Evolutionary conservation across 2,113 vertebrate species (phyloP).

Genomic region (Pelusios castaneus): DNA sequence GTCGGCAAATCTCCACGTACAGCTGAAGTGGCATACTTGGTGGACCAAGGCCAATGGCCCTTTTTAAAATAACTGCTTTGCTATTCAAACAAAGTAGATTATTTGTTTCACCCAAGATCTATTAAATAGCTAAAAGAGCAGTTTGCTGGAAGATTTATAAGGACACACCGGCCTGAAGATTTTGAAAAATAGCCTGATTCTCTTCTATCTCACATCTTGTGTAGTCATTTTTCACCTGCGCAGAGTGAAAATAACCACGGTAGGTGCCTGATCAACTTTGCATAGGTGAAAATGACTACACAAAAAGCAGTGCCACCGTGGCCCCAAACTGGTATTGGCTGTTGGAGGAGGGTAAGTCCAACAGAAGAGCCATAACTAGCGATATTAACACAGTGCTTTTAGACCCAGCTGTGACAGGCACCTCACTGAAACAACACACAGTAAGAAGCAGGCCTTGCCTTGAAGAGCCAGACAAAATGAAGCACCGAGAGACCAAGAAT

Average conservation of each 20-base stretch:
- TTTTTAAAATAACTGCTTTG: not conserved
- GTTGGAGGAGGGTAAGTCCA: not conserved
- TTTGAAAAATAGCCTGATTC: not conserved
- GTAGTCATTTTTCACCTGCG: not conserved
- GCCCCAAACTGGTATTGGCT: not conserved
- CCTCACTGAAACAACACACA: rapidly evolving
- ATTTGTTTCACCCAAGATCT: not conserved
- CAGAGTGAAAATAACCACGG: not conserved
- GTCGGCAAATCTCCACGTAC: not conserved
- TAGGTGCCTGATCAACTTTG: not conserved
- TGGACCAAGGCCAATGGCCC: not conserved
- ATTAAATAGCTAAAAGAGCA: not conserved
- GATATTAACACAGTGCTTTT: not conserved
- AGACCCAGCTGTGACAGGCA: not conserved
- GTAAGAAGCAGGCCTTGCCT: not conserved
- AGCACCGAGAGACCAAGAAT: not conserved
- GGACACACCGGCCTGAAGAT: not conserved
- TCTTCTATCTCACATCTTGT: not conserved
- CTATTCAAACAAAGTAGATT: not conserved
- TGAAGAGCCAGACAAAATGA: not conserved
- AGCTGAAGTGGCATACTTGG: not conserved
- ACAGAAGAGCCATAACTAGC: not conserved
- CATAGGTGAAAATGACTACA: not conserved
- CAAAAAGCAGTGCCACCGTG: not conserved
- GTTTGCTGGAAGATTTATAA: not conserved